Base-by-base conservation (phyloP, 2,888 invertebrate species). In the Crematogaster levior region DNA sequence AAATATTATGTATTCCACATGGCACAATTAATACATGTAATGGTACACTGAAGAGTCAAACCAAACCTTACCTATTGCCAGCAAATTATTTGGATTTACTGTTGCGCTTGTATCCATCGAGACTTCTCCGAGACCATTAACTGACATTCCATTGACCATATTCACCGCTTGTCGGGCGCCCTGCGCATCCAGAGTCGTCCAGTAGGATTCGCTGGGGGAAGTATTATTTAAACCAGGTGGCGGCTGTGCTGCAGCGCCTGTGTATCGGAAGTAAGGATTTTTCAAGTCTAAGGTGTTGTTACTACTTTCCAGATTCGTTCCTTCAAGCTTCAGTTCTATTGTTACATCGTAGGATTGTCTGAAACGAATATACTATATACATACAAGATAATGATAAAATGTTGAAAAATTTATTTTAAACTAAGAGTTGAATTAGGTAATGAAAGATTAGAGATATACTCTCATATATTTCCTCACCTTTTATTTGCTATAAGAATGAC, bases 291-390 rank as follows among this genome's bases (percentile, higher is more conserved):
- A 96, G 21, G 98, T 98, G 94, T 99, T 99, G 86, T 97, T 97
- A 53, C 98, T 98, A 84, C 97, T 96, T 24, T 95, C 95, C 91
- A 97, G 96, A 82, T 96, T 97, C 15, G 98, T 98, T 53, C 99
- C 99, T 94, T 99, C 98, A 84, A 99, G 96, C 90, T 97, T 97
- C 89, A 99, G 95, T 91, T 99, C 98, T 94, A 99, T 99, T 21
- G 99, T 98, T 3, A 99, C 99, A 95, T 99, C 99, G 93, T 99
- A 99, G 92, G 99, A 99, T 95, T 99, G 99, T 94, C 97, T 97
- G 94, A 46, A 95, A 90, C n/a, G 9, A 74, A 73, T 43, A 27
- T 58, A 27, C 0, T 51, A 58, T 15, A 30, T 15, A 65, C 5
- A 27, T 15, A 34, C 7, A 34, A 56, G 27, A 73, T 9, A 43